Base-by-base conservation (phyloP, 2,113 vertebrate genomes). In the Egretta garzetta region DNA sequence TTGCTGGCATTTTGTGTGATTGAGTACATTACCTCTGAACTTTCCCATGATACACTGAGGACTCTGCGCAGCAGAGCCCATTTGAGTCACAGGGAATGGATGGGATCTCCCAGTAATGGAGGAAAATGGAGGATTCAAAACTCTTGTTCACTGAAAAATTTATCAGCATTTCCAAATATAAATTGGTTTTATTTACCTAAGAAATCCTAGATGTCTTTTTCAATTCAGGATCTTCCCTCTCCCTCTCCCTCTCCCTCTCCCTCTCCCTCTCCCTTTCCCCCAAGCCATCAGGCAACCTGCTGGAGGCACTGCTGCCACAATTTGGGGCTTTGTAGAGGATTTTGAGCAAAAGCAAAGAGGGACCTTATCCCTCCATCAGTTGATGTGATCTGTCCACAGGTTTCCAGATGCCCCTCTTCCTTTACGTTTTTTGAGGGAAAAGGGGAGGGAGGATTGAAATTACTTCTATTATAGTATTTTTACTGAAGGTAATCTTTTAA, bases 1-100 rank as follows among this genome's bases (percentile, higher is more conserved):
- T 52, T 22, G 2, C 45, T 74, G 55, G 8, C 14, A 10, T 6
- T 55, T 14, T 18, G 21, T 66, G 28, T 45, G 22, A 22, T 58
- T 1, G 0, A 17, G 4, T 12, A 47, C 0, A 0, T 6, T 33
- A 13, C 4, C 5, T 49, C 24, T 35, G 33, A 86, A 30, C 23
- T 37, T 52, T 24, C 14, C 26, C 0, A 0, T 12, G 30, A 45
- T 22, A 17, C 12, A 14, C 10, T 0, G 1, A 16, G 37, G 30
- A 21, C 30, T 20, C 5, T 52, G 41, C 10, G 28, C 12, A 43
- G 28, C 14, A 23, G 41, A 47, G 23, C 6, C 32, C 9, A 6
- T 14, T 12, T 37, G 35, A 24, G 19, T 50, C 24, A 32, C 23
- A 26, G 33, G 20, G n/a, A 55, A 80, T 0, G 1, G 10, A n/a